Conservation (phyloP, 1,140 invertebrate species). For the Centruroides sculpturatus region DNA sequence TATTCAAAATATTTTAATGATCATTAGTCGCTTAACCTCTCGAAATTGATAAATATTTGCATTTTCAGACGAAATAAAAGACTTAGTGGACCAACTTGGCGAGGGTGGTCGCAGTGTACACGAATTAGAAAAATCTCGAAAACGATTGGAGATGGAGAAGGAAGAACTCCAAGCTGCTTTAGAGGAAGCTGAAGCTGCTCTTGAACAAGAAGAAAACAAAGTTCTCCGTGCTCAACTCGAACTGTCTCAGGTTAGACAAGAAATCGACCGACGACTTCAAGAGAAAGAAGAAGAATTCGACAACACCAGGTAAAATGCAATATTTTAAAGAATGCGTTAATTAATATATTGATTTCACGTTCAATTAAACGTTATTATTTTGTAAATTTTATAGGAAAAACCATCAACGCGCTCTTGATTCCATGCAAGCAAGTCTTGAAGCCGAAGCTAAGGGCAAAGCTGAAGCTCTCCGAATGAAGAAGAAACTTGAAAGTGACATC, state of each 20-base stretch:
- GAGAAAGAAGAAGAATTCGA: slow-evolving; percentile 99
- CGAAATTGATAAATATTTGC: not conserved
- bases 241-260: slow-evolving; percentile 90
- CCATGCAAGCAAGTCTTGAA: slow-evolving; percentile 97
- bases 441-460: slow-evolving; percentile 98
- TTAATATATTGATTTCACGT: not conserved
- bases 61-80: slow-evolving; percentile 80
- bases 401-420: slow-evolving; percentile 96
- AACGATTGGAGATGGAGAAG: slow-evolving; percentile 95
- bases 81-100: slow-evolving; percentile 94
- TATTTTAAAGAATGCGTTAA: not conserved
- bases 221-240: slow-evolving; percentile 92
- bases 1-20: not conserved
- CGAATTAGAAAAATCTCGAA: slow-evolving; percentile 95
- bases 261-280: slow-evolving; percentile 96
- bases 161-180: slow-evolving; percentile 97
- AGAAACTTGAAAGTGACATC: slow-evolving; percentile 99
- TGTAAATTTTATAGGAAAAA: slow-evolving; percentile 55
- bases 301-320: slow-evolving; percentile 49
- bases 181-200: slow-evolving; percentile 95
- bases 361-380: not conserved
- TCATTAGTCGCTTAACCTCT: not conserved
- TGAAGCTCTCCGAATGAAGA: slow-evolving; percentile 98
- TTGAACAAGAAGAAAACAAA: slow-evolving; percentile 98
- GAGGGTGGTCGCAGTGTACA: slow-evolving; percentile 89